Conservation (phyloP, 2,888 invertebrate genomes). For the Marasmarcha lunaedactyla region DNA sequence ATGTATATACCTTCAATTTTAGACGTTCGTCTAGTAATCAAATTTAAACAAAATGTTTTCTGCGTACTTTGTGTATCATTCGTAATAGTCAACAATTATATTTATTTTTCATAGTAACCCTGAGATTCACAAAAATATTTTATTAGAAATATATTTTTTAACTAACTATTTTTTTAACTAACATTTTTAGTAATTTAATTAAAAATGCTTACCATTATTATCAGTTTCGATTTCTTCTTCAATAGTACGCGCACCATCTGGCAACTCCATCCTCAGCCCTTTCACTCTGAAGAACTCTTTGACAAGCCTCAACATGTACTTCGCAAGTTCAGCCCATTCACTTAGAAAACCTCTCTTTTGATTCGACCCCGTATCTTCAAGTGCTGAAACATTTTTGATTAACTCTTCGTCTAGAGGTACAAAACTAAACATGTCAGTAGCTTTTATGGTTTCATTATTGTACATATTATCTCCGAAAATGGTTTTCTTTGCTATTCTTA, state of each 20-base stretch:
- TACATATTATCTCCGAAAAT: constrained; percentile 39
- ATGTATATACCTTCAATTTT: too few relatives aligned
- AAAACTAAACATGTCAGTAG: constrained; percentile 42
- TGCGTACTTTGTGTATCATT: too few relatives aligned
- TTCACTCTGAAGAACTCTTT: constrained; percentile 53
- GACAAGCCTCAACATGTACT: constrained; percentile 49
- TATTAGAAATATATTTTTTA: too few relatives aligned
- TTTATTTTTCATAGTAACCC: too few relatives aligned
- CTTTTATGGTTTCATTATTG: constrained; percentile 45
- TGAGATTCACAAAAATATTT: too few relatives aligned
- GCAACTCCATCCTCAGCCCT: constrained; percentile 48
- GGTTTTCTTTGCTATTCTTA: constrained; percentile 50
- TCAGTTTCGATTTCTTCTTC: constrained; percentile 39
- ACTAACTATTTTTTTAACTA: too few relatives aligned
- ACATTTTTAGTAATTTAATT: too few relatives aligned
- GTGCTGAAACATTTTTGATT: constrained; percentile 27
- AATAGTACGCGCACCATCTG: constrained; percentile 54
- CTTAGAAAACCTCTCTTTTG: constrained; percentile 47
- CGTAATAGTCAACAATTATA: too few relatives aligned
- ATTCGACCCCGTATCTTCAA: constrained; percentile 26
- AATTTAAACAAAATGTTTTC: too few relatives aligned
- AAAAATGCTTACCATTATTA: constrained; percentile 19
- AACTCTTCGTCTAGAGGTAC: constrained; percentile 48
- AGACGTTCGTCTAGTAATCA: too few relatives aligned
- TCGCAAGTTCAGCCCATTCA: constrained; percentile 56